These are phyloP conservation scores for Liparis tanakae DNA, from an alignment of 2,797 vertebrate species.

Conservation along the genomic window DNA sequence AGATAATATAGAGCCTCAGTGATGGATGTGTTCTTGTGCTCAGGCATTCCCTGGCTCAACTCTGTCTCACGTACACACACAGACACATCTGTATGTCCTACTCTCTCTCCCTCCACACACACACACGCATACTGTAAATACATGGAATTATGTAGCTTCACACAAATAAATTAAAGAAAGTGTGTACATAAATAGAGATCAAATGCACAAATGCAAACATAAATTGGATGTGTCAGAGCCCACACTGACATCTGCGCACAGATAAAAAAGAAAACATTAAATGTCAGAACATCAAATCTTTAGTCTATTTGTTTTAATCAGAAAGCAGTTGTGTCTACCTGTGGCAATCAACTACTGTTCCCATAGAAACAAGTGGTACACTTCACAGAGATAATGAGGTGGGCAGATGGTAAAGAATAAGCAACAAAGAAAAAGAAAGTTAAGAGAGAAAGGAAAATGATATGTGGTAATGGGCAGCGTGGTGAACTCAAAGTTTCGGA, in stretches of 20 bases:
- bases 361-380: conserved; percentile 77
- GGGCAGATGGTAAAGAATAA: conserved; percentile 15
- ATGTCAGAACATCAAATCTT: background rate
- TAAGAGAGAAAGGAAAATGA: conserved; percentile 7
- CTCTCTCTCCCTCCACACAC: background rate
- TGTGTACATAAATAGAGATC: background rate
- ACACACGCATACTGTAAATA: background rate
- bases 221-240: background rate
- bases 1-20: conserved; percentile 52
- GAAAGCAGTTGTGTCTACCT: conserved; percentile 54
- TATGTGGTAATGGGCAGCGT: background rate
- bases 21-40: conserved; percentile 48
- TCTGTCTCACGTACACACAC: conserved; percentile 1
- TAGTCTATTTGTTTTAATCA: conserved; percentile 58
- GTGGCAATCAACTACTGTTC: conserved; percentile 76
- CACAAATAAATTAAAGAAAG: background rate
- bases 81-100: conserved; percentile 5
- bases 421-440: conserved; percentile 22
- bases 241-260: background rate
- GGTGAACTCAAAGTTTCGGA: background rate
- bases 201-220: background rate
- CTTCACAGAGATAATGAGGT: conserved; percentile 45
- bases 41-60: conserved; percentile 27
- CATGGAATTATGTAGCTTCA: background rate
- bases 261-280: background rate